These are phyloP conservation scores for Drosophila tripunctata DNA, from an alignment of 2,888 invertebrate species.

Conservation along the genomic window DNA sequence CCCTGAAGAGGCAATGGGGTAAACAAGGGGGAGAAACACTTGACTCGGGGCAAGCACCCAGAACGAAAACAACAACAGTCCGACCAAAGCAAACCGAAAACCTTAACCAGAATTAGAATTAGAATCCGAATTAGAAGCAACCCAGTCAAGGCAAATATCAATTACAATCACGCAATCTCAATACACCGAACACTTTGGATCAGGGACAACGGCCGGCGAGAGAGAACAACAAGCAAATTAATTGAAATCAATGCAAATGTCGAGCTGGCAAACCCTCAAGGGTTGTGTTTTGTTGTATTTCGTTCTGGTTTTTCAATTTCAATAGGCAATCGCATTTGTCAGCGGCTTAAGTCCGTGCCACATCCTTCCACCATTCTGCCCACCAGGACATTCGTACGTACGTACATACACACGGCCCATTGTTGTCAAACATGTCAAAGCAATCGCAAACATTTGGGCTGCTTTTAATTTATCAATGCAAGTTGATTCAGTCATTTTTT, in stretches of 20 bases:
- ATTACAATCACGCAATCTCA: slow-evolving; percentile 75
- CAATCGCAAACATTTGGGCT: slow-evolving; percentile 76
- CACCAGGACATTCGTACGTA: not conserved
- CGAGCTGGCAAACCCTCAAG: slow-evolving; percentile 46
- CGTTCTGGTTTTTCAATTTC: slow-evolving; percentile 68
- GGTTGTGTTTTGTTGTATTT: slow-evolving; percentile 39
- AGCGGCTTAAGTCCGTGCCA: slow-evolving; percentile 67
- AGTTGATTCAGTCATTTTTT: slow-evolving; percentile 53
- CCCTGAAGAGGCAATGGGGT: slow-evolving; percentile 37
- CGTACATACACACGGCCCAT: slow-evolving; percentile 35
- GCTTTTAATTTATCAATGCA: slow-evolving; percentile 79
- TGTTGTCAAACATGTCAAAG: slow-evolving; percentile 82
- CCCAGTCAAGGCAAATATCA: slow-evolving; percentile 65
- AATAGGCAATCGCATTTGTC: slow-evolving; percentile 80
- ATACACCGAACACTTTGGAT: slow-evolving; percentile 39
- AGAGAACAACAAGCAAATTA: slow-evolving; percentile 70
- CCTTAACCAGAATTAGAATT: slow-evolving; percentile 20
- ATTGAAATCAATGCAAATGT: slow-evolving; percentile 81
- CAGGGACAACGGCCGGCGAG: slow-evolving; percentile 32
- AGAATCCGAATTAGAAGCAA: slow-evolving; percentile 35
- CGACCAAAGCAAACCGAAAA: slow-evolving; percentile 34
- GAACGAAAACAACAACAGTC: slow-evolving; percentile 8
- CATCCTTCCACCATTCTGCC: slow-evolving; percentile 8
- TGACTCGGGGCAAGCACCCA: slow-evolving; percentile 62
- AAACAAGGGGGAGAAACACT: slow-evolving; percentile 46